Conservation (phyloP, 2,113 vertebrate genomes). For the Myxocyprinus asiaticus region DNA sequence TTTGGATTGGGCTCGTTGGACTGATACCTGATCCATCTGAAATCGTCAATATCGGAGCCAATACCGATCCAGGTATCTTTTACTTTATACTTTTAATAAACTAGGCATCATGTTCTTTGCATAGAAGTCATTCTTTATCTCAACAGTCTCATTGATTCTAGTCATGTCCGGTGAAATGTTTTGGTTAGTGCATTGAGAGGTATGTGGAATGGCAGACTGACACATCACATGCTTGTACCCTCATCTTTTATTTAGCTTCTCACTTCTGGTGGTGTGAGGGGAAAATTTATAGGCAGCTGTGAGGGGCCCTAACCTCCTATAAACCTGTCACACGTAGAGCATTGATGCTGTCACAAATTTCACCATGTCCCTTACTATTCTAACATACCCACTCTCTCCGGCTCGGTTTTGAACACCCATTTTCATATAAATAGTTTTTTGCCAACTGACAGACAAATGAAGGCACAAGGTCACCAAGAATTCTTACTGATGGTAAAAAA, state of each 20-base stretch:
- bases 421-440: constrained; percentile 40
- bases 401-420: constrained; percentile 9
- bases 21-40: no score
- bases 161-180: background rate
- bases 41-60: no score
- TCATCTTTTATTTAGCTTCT: constrained; percentile 63
- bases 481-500: background rate
- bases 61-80: no score
- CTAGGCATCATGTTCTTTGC: no score
- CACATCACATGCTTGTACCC: constrained; percentile 39
- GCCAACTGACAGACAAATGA: background rate
- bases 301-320: constrained; percentile 47
- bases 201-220: constrained; percentile 51
- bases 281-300: constrained; percentile 50
- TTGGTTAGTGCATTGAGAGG: constrained; percentile 29
- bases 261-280: constrained; percentile 17
- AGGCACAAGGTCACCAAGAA: background rate
- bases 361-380: constrained; percentile 24
- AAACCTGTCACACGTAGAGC: constrained; percentile 50
- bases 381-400: constrained; percentile 3
- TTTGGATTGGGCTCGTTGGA: no score
- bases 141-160: background rate
- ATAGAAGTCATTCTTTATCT: background rate
- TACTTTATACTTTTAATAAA: no score
- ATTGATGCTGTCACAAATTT: constrained; percentile 54